Evolutionary conservation across 1,140 invertebrate species (phyloP).

Genomic region (Atta texana): DNA sequence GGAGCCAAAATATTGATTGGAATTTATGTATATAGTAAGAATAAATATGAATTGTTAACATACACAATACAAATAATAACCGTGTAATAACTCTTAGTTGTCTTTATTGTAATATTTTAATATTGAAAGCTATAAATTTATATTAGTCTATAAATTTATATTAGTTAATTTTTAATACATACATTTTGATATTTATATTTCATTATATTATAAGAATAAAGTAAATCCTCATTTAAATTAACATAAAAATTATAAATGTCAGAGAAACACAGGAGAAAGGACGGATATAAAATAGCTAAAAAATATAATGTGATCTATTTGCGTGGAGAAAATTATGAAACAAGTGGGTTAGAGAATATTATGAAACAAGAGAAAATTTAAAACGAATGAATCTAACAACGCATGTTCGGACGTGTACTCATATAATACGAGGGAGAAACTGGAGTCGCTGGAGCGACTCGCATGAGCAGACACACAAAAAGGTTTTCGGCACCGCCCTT

Average conservation of each 20-base stretch:
- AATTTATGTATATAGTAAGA: no score
- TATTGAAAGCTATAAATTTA: no score
- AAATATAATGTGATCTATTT: background rate
- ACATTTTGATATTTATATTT: background rate
- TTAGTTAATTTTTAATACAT: background rate
- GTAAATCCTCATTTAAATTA: background rate
- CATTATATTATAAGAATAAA: background rate
- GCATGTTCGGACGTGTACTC: background rate
- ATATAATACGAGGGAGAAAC: constrained; percentile 27
- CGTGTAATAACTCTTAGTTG: no score
- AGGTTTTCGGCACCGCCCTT: constrained; percentile 63
- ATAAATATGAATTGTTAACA: no score
- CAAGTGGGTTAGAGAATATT: constrained; percentile 9
- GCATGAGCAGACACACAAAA: constrained; percentile 36
- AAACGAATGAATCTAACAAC: background rate
- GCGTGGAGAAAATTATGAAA: constrained; percentile 21
- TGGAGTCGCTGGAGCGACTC: background rate
- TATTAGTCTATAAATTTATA: no score
- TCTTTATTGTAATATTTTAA: no score
- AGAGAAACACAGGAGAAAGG: background rate
- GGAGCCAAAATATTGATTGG: no score
- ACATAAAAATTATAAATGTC: background rate
- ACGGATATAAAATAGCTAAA: background rate
- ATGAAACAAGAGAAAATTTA: constrained; percentile 35
- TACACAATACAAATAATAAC: no score